phyloP scores from a whole-genome alignment of 1,140 invertebrate species.

The Dreissena rostriformis region DNA sequence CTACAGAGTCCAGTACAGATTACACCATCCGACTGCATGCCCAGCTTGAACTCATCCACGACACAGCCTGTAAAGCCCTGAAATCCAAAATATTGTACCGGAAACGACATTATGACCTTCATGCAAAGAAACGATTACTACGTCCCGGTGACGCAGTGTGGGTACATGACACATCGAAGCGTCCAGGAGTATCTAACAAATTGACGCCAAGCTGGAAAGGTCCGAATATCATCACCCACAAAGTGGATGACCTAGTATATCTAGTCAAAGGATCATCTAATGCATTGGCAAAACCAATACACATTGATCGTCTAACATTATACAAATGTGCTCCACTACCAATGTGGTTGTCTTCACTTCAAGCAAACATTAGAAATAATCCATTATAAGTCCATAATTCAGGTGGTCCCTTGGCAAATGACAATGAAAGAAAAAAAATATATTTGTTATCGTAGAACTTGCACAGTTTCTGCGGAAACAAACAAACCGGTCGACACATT shows the following conservation, averaged over 20 bases:
- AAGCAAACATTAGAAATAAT: too few species aligned
- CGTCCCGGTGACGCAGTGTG: not conserved
- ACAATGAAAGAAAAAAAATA: too few species aligned
- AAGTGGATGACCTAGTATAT: not conserved
- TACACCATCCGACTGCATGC: constrained; percentile 37
- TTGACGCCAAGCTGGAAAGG: constrained; percentile 23
- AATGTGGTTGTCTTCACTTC: not conserved
- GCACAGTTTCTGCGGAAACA: too few species aligned
- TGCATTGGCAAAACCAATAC: not conserved
- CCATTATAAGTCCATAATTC: too few species aligned
- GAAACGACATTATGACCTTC: constrained; percentile 22
- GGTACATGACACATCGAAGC: constrained; percentile 20
- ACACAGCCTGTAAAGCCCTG: constrained; percentile 32
- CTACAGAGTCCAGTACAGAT: not conserved
- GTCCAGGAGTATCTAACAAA: constrained; percentile 10
- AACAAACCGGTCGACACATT: too few species aligned
- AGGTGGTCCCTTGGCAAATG: too few species aligned
- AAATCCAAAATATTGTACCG: constrained; percentile 49
- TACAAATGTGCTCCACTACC: not conserved
- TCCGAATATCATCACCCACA: not conserved
- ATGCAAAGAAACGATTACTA: constrained; percentile 6
- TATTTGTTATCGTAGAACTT: too few species aligned
- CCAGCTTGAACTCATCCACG: constrained; percentile 24
- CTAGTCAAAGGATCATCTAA: not conserved
- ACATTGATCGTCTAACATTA: not conserved